A percentile compares a stretch with the other conserved stretches of the same genome.
Evolutionary conservation across 1,140 invertebrate genomes (phyloP).

Genomic region (Hylyphantes graminicola): DNA sequence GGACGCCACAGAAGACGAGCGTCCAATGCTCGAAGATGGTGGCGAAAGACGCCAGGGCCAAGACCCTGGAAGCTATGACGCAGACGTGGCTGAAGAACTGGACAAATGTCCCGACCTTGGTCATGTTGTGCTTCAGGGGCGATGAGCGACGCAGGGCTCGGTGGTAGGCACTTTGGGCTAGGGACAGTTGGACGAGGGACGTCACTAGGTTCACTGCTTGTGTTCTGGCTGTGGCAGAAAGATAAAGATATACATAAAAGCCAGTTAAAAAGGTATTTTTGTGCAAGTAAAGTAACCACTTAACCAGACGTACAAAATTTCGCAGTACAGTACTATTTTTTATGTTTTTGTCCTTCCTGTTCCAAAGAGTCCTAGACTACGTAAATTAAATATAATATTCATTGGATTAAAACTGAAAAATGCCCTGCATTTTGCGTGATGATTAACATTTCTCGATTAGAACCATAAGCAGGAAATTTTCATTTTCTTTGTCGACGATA

Average conservation of each 20-base stretch:
- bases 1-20: conserved; percentile 63
- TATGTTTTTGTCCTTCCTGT: too few relatives aligned
- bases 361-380: too few relatives aligned
- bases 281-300: too few relatives aligned
- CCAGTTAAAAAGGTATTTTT: background rate
- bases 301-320: too few relatives aligned
- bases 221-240: conserved; percentile 59
- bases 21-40: conserved; percentile 63
- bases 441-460: too few relatives aligned
- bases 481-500: too few relatives aligned
- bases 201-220: conserved; percentile 64
- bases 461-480: too few relatives aligned
- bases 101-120: conserved; percentile 63
- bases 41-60: conserved; percentile 67
- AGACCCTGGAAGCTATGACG: conserved; percentile 65
- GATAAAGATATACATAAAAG: background rate
- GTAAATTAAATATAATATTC: too few relatives aligned
- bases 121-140: conserved; percentile 67
- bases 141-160: conserved; percentile 68
- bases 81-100: conserved; percentile 68
- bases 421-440: too few relatives aligned
- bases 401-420: too few relatives aligned
- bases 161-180: conserved; percentile 69
- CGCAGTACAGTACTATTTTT: too few relatives aligned
- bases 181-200: conserved; percentile 68